A percentile compares a stretch with the other conserved stretches of the same genome.
Conservation (phyloP, 2,888 invertebrate species). For the Drosophila cognata region DNA sequence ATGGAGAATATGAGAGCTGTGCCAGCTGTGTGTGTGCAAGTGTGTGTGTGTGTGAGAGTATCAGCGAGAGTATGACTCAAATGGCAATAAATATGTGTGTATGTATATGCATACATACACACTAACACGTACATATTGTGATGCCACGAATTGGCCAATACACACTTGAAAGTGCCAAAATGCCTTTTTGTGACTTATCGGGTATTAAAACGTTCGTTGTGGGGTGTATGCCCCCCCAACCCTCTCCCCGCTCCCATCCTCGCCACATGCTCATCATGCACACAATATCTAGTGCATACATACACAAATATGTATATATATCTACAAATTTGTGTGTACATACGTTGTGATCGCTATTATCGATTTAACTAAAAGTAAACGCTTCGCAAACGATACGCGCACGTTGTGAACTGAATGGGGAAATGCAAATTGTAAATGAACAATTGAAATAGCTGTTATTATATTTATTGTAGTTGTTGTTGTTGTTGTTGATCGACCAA, state of each 20-base stretch:
- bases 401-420: slow-evolving; percentile 34
- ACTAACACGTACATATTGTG: background rate
- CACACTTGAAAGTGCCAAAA: slow-evolving; percentile 73
- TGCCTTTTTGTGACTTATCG: slow-evolving; percentile 57
- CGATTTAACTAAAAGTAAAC: slow-evolving; percentile 49
- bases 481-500: slow-evolving; percentile 24
- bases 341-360: slow-evolving; percentile 56
- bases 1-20: slow-evolving; percentile 41
- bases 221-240: background rate
- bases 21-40: background rate
- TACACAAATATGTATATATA: background rate
- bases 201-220: slow-evolving; percentile 26
- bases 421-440: slow-evolving; percentile 62
- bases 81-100: slow-evolving; percentile 45
- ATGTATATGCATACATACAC: background rate
- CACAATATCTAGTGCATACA: background rate
- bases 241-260: no score
- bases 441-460: slow-evolving; percentile 51
- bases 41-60: background rate
- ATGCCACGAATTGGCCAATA: slow-evolving; percentile 64
- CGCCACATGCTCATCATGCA: background rate
- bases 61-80: slow-evolving; percentile 34
- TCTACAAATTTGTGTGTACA: background rate
- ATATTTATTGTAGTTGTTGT: slow-evolving; percentile 23
- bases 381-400: slow-evolving; percentile 49